Conservation (phyloP, 2,113 vertebrate species). For the Cyprinus carpio region DNA sequence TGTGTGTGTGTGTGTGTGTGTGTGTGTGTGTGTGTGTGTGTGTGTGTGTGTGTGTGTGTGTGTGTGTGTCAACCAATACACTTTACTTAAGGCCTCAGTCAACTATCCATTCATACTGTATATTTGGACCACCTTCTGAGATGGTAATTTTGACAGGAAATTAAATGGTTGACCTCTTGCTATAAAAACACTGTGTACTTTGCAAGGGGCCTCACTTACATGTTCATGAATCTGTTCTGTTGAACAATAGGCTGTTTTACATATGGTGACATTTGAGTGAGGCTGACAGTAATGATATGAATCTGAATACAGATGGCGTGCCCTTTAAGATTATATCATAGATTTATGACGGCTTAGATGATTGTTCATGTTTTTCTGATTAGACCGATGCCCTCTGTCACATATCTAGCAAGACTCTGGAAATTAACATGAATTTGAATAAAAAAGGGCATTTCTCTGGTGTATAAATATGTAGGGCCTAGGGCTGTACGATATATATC, state of each 20-base stretch:
- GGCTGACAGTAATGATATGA: conserved; percentile 19
- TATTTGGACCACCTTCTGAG: neutral
- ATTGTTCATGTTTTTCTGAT: conserved; percentile 30
- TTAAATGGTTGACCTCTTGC: conserved; percentile 5
- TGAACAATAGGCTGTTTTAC: conserved; percentile 18
- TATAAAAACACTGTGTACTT: neutral
- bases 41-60: no score
- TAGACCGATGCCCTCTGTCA: neutral
- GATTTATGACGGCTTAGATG: conserved; percentile 21
- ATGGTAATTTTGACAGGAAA: conserved; percentile 7
- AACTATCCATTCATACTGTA: neutral
- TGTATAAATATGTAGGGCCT: conserved; percentile 30
- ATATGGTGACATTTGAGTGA: conserved; percentile 27
- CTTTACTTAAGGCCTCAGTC: neutral
- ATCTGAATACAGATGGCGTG: neutral
- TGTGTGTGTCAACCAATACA: neutral
- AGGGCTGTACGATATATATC: no score
- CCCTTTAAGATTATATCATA: conserved; percentile 21
- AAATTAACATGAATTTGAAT: conserved; percentile 16
- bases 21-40: no score
- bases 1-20: no score
- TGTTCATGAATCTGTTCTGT: neutral
- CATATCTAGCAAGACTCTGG: conserved; percentile 20
- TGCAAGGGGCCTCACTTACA: neutral
- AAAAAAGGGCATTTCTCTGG: conserved; percentile 17